A percentile compares a stretch with the other conserved stretches of the same genome.
phyloP scores from a whole-genome alignment of 2,888 invertebrate species.

The Nemotelus nigrinus region DNA sequence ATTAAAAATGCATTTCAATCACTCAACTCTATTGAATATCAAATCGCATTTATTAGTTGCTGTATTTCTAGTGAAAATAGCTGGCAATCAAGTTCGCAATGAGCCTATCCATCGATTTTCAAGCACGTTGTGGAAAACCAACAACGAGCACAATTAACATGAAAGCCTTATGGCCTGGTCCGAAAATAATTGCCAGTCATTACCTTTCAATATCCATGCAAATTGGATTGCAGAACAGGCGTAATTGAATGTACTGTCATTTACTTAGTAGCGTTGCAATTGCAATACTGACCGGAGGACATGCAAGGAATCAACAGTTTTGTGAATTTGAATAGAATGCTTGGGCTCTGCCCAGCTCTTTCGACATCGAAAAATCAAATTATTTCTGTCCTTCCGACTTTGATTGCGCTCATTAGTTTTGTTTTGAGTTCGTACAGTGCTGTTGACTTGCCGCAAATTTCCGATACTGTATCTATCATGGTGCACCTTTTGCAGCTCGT shows the following conservation, averaged over 20 bases:
- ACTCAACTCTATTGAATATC: too few species aligned
- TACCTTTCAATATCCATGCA: conserved; percentile 1
- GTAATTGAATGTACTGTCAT: conserved; percentile 13
- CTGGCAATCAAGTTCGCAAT: too few species aligned
- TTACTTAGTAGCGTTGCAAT: background rate
- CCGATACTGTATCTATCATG: background rate
- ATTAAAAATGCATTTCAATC: too few species aligned
- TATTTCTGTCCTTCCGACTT: background rate
- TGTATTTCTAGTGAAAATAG: too few species aligned
- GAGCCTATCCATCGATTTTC: too few species aligned
- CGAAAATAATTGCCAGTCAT: conserved; percentile 3
- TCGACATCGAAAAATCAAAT: background rate
- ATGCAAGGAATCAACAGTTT: conserved; percentile 21
- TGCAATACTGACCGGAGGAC: too few species aligned
- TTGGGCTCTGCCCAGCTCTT: conserved; percentile 18
- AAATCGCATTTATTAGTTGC: too few species aligned
- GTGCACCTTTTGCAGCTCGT: conserved; percentile 3
- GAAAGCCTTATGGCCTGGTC: conserved; percentile 1
- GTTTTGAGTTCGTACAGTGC: conserved; percentile 1
- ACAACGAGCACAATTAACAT: conserved; percentile 3
- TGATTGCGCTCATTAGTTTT: background rate
- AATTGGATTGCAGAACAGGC: background rate
- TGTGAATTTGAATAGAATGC: conserved; percentile 8
- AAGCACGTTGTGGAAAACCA: background rate
- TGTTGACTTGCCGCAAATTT: background rate